Base-by-base conservation (phyloP, 2,113 vertebrate species). In the Cervus canadensis region DNA sequence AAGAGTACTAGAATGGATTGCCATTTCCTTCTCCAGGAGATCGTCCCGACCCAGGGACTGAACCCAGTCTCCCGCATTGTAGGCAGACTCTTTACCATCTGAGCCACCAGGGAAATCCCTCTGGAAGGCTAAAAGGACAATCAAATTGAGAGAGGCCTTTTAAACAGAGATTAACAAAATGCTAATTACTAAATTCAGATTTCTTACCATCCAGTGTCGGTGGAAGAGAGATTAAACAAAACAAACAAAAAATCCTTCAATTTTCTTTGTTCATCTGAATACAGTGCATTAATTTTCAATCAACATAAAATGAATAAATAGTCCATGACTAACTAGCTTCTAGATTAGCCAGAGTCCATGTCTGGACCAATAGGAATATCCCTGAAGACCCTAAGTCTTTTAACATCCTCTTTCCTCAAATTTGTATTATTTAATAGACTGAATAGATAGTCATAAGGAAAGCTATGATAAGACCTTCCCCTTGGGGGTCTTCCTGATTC, bases 251-350 rank as follows among this genome's bases (percentile, higher is more conserved):
- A 90, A 60, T 23, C 40, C 19, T 45, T 30, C 25, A 67, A 54
- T 82, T 78, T 83, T 86, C 23, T 74, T 89, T 74, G 36, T 76
- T 33, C 3, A 84, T 56, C 43, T 91, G 87, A 91, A 89, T 91
- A 36, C 45, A 87, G 2, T 52, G 4, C 6, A 57, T 76, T 67
- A 28, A 60, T 64, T 74, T 89, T 83, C 26, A 93, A 26, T 12
- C n/a, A 93, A 33, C 0, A 26, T 82, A 36, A 92, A 87, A 45
- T 62, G 25, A 83, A 54, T 45, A 62, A 30, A 52, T 60, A 26
- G 6, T 78, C 30, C 60, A 2, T 14, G 21, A n/a, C 8, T 59
- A 30, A 40, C 16, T 52, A 16, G 7, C 2, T 87, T 94, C 4
- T 33, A 86, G 4, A 28, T 60, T 91, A 78, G 15, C 8, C 59